These are phyloP conservation scores for Penaeus indicus DNA, from an alignment of 1,140 invertebrate genomes.

Conservation along the genomic window DNA sequence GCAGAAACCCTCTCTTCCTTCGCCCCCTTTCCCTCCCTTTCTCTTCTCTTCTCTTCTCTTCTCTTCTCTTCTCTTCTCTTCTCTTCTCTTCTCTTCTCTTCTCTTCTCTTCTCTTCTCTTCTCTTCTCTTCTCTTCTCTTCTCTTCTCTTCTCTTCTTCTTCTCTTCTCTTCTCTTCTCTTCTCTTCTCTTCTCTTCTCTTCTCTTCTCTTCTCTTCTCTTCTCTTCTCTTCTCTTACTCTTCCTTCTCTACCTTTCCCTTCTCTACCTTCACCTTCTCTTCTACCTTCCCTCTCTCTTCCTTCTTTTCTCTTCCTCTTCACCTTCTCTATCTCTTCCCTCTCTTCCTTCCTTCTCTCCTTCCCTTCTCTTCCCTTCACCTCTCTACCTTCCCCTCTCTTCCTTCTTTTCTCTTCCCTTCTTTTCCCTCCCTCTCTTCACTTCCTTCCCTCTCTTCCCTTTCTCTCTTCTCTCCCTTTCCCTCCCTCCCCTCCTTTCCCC, in stretches of 20 bases:
- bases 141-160: neutral
- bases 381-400: neutral
- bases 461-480: neutral
- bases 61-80: neutral
- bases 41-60: neutral
- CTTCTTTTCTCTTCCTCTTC: neutral
- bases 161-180: neutral
- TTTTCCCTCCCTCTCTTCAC: neutral
- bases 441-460: neutral
- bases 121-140: neutral
- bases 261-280: neutral
- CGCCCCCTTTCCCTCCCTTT: neutral
- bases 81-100: neutral
- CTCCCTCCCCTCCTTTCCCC: neutral
- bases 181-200: neutral
- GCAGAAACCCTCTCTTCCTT: too few relatives aligned
- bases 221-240: neutral
- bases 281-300: neutral
- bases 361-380: neutral
- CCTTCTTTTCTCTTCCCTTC: neutral
- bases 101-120: neutral
- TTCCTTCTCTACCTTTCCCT: neutral
- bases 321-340: neutral
- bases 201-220: neutral
- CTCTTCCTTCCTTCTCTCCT: neutral